Evolutionary conservation across 1,140 invertebrate genomes (phyloP).

Genomic region (Musca domestica): DNA sequence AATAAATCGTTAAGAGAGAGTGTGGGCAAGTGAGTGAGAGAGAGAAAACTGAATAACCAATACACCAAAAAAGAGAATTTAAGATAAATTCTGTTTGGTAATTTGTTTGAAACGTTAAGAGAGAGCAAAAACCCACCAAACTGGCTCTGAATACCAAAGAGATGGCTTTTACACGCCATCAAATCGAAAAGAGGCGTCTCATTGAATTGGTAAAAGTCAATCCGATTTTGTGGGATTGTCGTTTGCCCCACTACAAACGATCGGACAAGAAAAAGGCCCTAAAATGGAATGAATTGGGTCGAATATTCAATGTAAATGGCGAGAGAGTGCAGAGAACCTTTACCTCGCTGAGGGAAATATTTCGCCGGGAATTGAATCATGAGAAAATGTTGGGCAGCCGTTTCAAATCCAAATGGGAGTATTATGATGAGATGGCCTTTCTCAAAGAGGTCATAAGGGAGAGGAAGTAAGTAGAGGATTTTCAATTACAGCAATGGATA

Average conservation of each 20-base stretch:
- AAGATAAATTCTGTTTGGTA: not conserved
- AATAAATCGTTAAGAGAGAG: slow-evolving; percentile 19
- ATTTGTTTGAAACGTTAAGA: not conserved
- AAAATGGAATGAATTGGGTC: slow-evolving; percentile 50
- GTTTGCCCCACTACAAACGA: slow-evolving; percentile 48
- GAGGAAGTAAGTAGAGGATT: slow-evolving; percentile 39
- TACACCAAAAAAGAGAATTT: not conserved
- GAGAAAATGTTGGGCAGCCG: slow-evolving; percentile 47
- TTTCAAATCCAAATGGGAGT: slow-evolving; percentile 52
- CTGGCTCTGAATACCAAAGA: not conserved
- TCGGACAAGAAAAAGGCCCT: slow-evolving; percentile 50
- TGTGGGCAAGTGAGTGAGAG: not conserved
- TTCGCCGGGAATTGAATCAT: slow-evolving; percentile 48
- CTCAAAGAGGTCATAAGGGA: slow-evolving; percentile 50
- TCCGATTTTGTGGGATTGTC: slow-evolving; percentile 50
- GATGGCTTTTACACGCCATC: slow-evolving; percentile 50
- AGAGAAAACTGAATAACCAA: not conserved
- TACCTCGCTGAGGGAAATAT: slow-evolving; percentile 48
- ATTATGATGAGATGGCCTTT: slow-evolving; percentile 49
- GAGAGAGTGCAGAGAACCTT: slow-evolving; percentile 51
- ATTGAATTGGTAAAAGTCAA: slow-evolving; percentile 49
- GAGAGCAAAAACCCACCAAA: slow-evolving; percentile 2
- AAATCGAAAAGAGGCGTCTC: slow-evolving; percentile 51
- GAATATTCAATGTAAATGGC: slow-evolving; percentile 47
- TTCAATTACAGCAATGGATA: not conserved